phyloP scores from a whole-genome alignment of 2,113 vertebrate species.

The Eidolon helvum region DNA sequence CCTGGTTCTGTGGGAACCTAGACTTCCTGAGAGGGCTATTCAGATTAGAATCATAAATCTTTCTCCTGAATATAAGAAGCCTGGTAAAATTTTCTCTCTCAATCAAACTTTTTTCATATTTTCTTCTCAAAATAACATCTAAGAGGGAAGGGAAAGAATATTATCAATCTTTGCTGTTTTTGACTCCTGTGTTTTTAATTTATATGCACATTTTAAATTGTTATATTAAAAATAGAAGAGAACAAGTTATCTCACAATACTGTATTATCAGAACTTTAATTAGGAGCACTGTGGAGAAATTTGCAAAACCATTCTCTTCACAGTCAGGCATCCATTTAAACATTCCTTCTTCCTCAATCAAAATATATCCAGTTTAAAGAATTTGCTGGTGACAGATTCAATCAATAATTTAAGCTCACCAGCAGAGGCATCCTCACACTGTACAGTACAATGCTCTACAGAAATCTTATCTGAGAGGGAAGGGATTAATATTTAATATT shows the following conservation, averaged over 20 bases:
- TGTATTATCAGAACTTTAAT: conserved; percentile 54
- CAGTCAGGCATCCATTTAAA: conserved; percentile 17
- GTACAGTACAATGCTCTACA: neutral
- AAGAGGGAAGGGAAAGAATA: neutral
- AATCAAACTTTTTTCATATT: conserved; percentile 65
- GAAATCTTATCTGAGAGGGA: neutral
- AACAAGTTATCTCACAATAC: conserved; percentile 9
- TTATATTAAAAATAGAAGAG: conserved; percentile 48
- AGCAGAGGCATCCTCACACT: neutral
- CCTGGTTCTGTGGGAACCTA: conserved; percentile 78
- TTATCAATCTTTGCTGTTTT: conserved; percentile 59
- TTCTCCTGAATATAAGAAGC: conserved; percentile 59
- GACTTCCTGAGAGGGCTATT: conserved; percentile 75
- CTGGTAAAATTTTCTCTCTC: conserved; percentile 74
- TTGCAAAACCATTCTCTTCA: conserved; percentile 1
- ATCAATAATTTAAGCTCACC: conserved; percentile 20
- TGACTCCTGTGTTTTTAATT: conserved; percentile 54
- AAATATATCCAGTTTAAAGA: conserved; percentile 5
- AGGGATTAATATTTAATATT: neutral
- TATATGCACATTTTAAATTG: conserved; percentile 60
- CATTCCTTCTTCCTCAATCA: conserved; percentile 24
- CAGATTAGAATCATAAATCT: conserved; percentile 81
- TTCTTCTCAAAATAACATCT: conserved; percentile 36
- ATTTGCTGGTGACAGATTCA: neutral
- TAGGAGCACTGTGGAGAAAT: neutral